phyloP scores from a whole-genome alignment of 2,888 invertebrate genomes.

The Lypha dubia region DNA sequence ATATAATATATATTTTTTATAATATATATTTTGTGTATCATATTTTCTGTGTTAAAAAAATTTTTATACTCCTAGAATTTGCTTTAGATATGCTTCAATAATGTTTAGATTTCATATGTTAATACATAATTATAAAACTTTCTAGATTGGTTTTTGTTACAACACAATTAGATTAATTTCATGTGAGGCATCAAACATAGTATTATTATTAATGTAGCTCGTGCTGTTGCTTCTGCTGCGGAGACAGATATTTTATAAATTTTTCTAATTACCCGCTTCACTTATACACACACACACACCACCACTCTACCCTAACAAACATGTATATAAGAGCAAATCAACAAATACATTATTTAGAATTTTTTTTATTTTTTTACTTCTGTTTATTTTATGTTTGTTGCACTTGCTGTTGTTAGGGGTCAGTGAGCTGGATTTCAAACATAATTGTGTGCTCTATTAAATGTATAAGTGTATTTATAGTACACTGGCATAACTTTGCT shows the following conservation, averaged over 20 bases:
- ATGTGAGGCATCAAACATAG: not conserved
- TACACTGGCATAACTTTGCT: not conserved
- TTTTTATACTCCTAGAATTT: too few species aligned
- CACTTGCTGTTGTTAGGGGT: constrained; percentile 49
- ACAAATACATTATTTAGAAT: not conserved
- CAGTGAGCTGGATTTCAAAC: constrained; percentile 57
- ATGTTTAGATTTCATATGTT: too few species aligned
- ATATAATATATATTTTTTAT: too few species aligned
- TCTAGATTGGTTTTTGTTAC: too few species aligned
- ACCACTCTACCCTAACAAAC: too few species aligned
- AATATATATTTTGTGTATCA: too few species aligned
- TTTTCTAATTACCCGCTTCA: not conserved
- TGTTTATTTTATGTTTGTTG: constrained; percentile 47
- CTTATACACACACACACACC: not conserved
- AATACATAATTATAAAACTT: too few species aligned
- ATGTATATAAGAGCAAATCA: not conserved
- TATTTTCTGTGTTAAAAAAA: too few species aligned
- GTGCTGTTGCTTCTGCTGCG: not conserved
- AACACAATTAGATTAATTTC: too few species aligned
- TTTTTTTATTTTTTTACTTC: constrained; percentile 46
- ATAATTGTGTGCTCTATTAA: constrained; percentile 3
- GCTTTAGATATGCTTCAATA: too few species aligned
- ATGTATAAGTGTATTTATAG: not conserved
- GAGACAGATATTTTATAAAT: not conserved
- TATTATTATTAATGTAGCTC: not conserved